These are phyloP conservation scores for Anthrax anthrax DNA, from an alignment of 2,888 invertebrate genomes.

Conservation along the genomic window DNA sequence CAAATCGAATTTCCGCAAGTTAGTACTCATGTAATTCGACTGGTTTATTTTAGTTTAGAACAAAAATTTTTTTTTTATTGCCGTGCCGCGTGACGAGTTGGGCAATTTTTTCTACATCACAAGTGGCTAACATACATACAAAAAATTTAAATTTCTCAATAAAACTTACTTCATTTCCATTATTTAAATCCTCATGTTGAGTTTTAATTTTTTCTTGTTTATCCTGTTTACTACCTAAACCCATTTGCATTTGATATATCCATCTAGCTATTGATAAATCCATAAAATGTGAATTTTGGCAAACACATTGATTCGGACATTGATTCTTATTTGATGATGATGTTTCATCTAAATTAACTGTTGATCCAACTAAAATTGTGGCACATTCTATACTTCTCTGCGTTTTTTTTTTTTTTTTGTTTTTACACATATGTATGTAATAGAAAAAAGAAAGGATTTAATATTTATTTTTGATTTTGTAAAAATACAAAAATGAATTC, in stretches of 20 bases:
- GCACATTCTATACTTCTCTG: not conserved
- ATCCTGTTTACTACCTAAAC: slow-evolving; percentile 2
- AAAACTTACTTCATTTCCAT: slow-evolving; percentile 16
- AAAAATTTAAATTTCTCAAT: not conserved
- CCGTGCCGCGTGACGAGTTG: too few relatives aligned
- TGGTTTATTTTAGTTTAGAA: too few relatives aligned
- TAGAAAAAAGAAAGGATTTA: too few relatives aligned
- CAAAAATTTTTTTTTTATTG: too few relatives aligned
- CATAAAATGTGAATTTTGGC: slow-evolving; percentile 39
- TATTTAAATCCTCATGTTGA: slow-evolving; percentile 14
- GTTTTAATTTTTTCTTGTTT: slow-evolving; percentile 8
- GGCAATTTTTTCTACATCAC: too few relatives aligned
- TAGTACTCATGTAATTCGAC: too few relatives aligned
- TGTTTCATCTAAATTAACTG: not conserved
- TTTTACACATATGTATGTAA: too few relatives aligned
- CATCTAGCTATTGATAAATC: slow-evolving; percentile 42
- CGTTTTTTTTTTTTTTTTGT: not conserved
- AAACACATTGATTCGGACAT: slow-evolving; percentile 42
- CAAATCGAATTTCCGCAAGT: too few relatives aligned
- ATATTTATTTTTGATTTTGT: too few relatives aligned
- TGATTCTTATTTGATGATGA: slow-evolving; percentile 15
- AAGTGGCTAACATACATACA: too few relatives aligned
- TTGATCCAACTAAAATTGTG: not conserved
- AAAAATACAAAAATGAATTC: too few relatives aligned
- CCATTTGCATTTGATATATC: slow-evolving; percentile 26